Evolutionary conservation across 35 echinoderm and acorn worm species (phyloP), one percentile per base, ranked within the genome.

Genomic region (Anneissia japonica): DNA sequence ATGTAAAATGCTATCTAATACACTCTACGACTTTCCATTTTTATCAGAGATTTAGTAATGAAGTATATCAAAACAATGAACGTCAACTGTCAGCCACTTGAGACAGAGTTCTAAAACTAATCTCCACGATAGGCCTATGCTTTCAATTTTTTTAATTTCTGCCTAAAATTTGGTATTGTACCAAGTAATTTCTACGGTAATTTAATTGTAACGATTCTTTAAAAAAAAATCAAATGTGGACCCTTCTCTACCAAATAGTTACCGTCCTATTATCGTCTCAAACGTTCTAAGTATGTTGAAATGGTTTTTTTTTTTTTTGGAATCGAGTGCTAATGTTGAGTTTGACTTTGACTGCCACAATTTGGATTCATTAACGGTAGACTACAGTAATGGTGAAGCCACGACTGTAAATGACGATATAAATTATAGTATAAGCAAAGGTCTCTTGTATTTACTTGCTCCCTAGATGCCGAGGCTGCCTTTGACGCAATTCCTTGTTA

Each of bases 381-480:
- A 43, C 30, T 5, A 81, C 79, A 34, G 79, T 34, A 34, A 81
- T 81, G 31, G 31, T 34, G 11, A n/a, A n/a, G 79, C 79, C 30
- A 17, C 37, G 17, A 82, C 80, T 17, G 80, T 82, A 19, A 82
- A 82, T 46, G 80, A 82, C 33, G 80, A 43, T 39, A 81, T 81
- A 39, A 81, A 82, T 45, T 46, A 45, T 32, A 43, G 80, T 82
- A 28, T 46, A 45, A 40, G 45, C 45, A 41, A 46, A 30, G 80
- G 80, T 64, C 51, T 16, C 1, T 64, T 41, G 80, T 30, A 45
- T 82, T 45, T 46, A 38, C 37, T 82, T 82, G 80, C 33, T 82
- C 80, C 28, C 38, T 82, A 9, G 80, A 82, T 82, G 80, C 80
- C 14, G 80, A 82, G 80, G 80, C 37, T n/a, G 80, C 80, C 13